These are phyloP conservation scores for Stercorarius parasiticus DNA, from an alignment of 2,113 vertebrate species.

Conservation along the genomic window DNA sequence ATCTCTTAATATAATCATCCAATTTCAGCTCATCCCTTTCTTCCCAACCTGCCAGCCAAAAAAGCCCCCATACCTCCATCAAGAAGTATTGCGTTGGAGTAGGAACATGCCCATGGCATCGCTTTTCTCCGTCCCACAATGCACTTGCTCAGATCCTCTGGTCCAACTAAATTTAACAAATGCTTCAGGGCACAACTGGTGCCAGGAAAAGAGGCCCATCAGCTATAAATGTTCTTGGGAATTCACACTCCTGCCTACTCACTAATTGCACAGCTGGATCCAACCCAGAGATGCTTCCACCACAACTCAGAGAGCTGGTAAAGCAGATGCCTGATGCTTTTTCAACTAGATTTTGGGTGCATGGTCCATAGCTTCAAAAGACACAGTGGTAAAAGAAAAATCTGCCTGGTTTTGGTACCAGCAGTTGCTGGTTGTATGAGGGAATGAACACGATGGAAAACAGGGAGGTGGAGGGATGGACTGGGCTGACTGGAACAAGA, in stretches of 20 bases:
- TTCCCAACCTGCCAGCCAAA: background rate
- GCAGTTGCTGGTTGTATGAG: accelerated
- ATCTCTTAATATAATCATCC: background rate
- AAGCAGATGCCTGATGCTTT: background rate
- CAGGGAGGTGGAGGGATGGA: background rate
- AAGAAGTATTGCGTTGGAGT: background rate
- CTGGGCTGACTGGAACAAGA: background rate
- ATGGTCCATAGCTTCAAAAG: background rate
- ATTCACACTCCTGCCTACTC: constrained; percentile 24
- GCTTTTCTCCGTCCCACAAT: background rate
- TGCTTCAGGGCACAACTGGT: background rate
- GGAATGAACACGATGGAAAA: background rate
- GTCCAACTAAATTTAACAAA: constrained; percentile 51
- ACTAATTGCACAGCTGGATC: constrained; percentile 40
- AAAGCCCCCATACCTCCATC: background rate
- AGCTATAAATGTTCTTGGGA: constrained; percentile 32
- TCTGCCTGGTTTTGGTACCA: background rate
- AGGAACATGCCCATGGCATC: background rate
- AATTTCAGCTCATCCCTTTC: background rate
- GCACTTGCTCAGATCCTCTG: background rate
- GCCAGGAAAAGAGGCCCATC: constrained; percentile 6
- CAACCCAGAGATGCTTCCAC: constrained; percentile 24
- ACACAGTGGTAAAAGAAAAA: background rate
- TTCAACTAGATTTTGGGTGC: background rate
- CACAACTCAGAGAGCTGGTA: background rate